A percentile compares a stretch with the other conserved stretches of the same genome.
phyloP scores from a whole-genome alignment of 2,888 invertebrate species.

The Thumatha senex region DNA sequence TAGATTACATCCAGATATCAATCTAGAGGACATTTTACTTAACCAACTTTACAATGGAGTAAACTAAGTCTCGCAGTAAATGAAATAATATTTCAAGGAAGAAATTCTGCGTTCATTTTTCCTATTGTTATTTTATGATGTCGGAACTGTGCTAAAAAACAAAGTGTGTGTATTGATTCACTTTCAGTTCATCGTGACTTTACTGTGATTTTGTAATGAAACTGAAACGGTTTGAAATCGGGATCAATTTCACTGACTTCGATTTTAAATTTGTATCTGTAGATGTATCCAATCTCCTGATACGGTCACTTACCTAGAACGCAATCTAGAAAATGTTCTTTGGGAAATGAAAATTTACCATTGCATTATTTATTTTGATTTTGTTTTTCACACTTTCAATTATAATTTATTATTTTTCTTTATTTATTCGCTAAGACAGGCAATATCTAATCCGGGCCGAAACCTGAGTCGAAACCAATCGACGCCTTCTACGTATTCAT shows the following conservation, averaged over 20 bases:
- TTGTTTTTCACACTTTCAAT: no score
- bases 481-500: no score
- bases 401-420: no score
- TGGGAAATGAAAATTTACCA: no score
- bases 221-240: neutral
- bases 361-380: no score
- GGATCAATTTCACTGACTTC: neutral
- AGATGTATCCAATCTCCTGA: no score
- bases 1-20: neutral
- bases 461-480: no score
- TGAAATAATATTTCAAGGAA: neutral
- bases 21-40: neutral
- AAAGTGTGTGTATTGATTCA: no score
- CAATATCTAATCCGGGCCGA: no score
- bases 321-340: no score
- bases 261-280: neutral
- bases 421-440: no score
- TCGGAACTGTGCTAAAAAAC: neutral
- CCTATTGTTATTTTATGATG: neutral
- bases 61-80: conserved; percentile 1
- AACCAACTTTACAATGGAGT: neutral
- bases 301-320: no score
- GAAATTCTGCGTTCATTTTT: conserved; percentile 1
- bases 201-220: neutral
- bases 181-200: neutral